Conservation (phyloP, 2,113 vertebrate genomes). For the Sebastes schlegelii region DNA sequence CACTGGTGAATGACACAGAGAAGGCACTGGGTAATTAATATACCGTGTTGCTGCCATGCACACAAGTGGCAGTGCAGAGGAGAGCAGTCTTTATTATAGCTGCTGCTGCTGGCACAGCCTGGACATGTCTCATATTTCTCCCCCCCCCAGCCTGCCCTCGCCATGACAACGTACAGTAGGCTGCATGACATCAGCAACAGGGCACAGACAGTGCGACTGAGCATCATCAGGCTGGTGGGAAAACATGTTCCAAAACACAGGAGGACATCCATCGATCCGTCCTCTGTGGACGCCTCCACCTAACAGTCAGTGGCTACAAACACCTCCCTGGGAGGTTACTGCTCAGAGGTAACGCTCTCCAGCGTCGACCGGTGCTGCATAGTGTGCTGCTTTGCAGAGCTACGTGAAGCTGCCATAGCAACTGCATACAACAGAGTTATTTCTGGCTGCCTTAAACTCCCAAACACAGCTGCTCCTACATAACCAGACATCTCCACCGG, state of each 20-base stretch:
- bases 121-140: constrained; percentile 66
- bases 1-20: constrained; percentile 71
- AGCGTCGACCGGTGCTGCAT: constrained; percentile 8
- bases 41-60: constrained; percentile 56
- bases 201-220: constrained; percentile 29
- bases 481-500: constrained; percentile 50
- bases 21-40: constrained; percentile 74
- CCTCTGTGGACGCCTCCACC: constrained; percentile 28
- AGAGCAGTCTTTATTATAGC: constrained; percentile 69
- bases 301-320: constrained; percentile 3
- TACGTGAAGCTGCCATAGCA: constrained; percentile 71
- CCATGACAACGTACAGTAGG: constrained; percentile 71
- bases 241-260: constrained; percentile 52
- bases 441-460: constrained; percentile 68
- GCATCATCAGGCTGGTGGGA: not conserved
- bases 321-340: constrained; percentile 9
- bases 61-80: constrained; percentile 56
- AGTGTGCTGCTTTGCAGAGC: constrained; percentile 44
- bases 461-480: constrained; percentile 76
- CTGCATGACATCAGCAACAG: constrained; percentile 65
- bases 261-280: not conserved
- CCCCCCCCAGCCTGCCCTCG: constrained; percentile 46
- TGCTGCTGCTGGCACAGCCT: constrained; percentile 56
- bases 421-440: constrained; percentile 71
- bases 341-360: constrained; percentile 30